Percentiles rank a stretch among this genome's conserved stretches.
Evolutionary conservation across 1,140 invertebrate species (phyloP).

Genomic region (Dreissena polymorpha): DNA sequence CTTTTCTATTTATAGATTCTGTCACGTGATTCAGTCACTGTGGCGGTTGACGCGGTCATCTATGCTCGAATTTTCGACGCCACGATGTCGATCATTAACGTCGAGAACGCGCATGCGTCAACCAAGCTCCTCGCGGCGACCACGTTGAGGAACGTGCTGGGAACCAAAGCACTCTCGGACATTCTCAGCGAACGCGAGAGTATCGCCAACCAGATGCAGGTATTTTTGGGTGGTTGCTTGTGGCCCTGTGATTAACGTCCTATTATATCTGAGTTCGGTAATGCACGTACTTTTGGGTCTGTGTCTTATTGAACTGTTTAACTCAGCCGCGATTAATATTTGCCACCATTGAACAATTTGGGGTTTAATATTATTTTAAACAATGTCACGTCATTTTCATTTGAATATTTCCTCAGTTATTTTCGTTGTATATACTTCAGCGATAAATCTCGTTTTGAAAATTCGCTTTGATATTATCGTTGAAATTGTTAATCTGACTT

Average conservation of each 20-base stretch:
- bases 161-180: conserved; percentile 93
- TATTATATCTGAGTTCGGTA: no score
- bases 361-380: no score
- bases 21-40: conserved; percentile 94
- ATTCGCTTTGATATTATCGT: no score
- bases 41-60: conserved; percentile 93
- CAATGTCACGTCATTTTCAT: no score
- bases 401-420: no score
- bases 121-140: conserved; percentile 80
- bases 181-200: conserved; percentile 93
- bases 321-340: no score
- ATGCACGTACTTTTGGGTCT: neutral
- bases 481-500: no score
- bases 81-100: conserved; percentile 96
- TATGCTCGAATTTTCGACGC: conserved; percentile 96
- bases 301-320: no score
- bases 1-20: conserved; percentile 84
- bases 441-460: no score
- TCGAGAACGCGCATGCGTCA: conserved; percentile 92
- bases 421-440: no score
- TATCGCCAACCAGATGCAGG: conserved; percentile 92
- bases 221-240: conserved; percentile 50
- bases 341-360: no score
- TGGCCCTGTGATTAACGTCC: no score
- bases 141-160: conserved; percentile 90